Evolutionary conservation across 2,888 invertebrate species (phyloP).

Genomic region (Buathra laborator): DNA sequence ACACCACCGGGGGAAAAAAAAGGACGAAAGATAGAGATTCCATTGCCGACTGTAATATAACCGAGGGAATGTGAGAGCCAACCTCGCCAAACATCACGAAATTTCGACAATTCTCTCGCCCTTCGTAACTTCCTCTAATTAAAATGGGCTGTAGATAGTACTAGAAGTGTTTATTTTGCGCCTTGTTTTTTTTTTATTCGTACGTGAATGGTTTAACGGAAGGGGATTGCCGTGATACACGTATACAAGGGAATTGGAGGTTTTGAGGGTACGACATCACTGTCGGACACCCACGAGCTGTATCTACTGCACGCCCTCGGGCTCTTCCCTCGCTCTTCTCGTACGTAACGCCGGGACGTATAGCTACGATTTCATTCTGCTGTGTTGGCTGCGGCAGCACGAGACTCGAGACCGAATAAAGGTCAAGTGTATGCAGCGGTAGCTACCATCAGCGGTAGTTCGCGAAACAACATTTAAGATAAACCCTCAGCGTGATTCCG

Average conservation of each 20-base stretch:
- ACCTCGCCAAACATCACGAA: constrained; percentile 62
- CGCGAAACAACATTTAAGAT: constrained; percentile 57
- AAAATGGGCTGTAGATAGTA: constrained; percentile 81
- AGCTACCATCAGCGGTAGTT: constrained; percentile 31
- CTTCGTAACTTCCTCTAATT: constrained; percentile 84
- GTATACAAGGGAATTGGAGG: not conserved
- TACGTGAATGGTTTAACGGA: constrained; percentile 27
- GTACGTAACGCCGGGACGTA: constrained; percentile 18
- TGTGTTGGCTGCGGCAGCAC: constrained; percentile 10
- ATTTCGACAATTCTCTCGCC: constrained; percentile 77
- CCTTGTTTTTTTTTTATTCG: constrained; percentile 61
- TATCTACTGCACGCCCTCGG: constrained; percentile 43
- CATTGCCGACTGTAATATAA: not conserved
- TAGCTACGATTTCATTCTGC: constrained; percentile 20
- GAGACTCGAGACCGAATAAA: constrained; percentile 74
- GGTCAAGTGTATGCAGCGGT: constrained; percentile 82
- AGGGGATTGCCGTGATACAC: constrained; percentile 36
- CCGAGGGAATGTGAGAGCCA: constrained; percentile 25
- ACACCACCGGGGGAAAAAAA: constrained; percentile 28
- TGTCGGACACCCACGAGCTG: constrained; percentile 49
- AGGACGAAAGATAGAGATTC: constrained; percentile 28
- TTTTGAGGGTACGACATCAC: constrained; percentile 31
- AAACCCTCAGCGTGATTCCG: constrained; percentile 66
- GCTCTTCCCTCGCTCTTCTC: constrained; percentile 20
- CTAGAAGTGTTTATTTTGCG: constrained; percentile 78